Evolutionary conservation across 2,113 vertebrate genomes (phyloP).

Genomic region (Antechinus flavipes): DNA sequence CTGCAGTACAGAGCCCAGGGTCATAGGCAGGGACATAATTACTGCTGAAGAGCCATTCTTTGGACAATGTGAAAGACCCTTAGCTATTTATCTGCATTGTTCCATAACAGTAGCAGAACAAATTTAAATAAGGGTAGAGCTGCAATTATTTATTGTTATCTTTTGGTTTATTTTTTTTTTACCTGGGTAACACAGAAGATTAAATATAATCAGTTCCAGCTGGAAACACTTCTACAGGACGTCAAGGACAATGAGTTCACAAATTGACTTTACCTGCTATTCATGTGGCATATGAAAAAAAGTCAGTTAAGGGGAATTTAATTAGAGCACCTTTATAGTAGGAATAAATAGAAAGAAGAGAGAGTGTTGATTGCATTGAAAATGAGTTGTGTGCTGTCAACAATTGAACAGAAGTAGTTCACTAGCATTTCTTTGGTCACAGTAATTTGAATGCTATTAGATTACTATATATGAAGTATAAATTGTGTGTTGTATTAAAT

Average conservation of each 20-base stretch:
- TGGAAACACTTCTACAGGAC: conserved; percentile 76
- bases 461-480: conserved; percentile 17
- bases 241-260: conserved; percentile 80
- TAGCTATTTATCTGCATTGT: conserved; percentile 69
- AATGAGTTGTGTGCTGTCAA: conserved; percentile 53
- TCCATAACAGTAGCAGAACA: conserved; percentile 60
- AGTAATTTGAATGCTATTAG: conserved; percentile 52
- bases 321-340: conserved; percentile 67
- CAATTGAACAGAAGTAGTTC: conserved; percentile 15
- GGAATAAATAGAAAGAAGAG: conserved; percentile 65
- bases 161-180: conserved; percentile 78
- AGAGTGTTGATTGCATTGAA: conserved; percentile 50
- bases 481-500: neutral
- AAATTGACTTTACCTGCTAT: conserved; percentile 80
- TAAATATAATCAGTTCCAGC: conserved; percentile 80
- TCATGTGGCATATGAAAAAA: conserved; percentile 68
- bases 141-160: conserved; percentile 80
- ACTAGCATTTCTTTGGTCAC: conserved; percentile 51
- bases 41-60: conserved; percentile 24
- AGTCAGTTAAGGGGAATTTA: conserved; percentile 66
- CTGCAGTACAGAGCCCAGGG: conserved; percentile 1
- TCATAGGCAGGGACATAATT: conserved; percentile 51
- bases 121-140: conserved; percentile 71
- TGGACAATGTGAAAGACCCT: conserved; percentile 55
- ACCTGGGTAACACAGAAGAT: conserved; percentile 77